Conservation (phyloP, 2,113 vertebrate genomes). For the Coracopsis vasa region DNA sequence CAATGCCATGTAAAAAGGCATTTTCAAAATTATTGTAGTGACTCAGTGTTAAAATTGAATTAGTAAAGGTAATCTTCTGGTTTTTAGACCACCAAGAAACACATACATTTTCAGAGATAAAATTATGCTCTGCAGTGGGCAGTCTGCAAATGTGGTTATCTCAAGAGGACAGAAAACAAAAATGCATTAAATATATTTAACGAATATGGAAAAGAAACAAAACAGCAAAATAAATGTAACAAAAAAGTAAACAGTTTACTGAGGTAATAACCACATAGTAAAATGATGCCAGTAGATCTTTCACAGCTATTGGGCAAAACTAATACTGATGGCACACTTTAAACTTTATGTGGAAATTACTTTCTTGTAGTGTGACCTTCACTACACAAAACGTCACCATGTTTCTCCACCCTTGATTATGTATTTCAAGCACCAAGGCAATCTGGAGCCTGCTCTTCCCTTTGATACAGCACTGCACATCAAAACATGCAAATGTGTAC, state of each 20-base stretch:
- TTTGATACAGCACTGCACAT: neutral
- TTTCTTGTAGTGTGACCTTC: neutral
- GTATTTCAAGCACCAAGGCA: neutral
- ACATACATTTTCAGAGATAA: neutral
- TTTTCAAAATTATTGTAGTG: neutral
- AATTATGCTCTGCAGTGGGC: neutral
- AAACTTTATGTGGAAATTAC: neutral
- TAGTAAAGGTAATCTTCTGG: neutral
- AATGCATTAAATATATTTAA: neutral
- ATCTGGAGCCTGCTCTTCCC: neutral
- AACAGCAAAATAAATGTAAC: neutral
- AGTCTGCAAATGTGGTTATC: neutral
- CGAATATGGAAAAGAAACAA: neutral
- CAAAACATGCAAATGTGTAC: neutral
- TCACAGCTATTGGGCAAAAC: neutral
- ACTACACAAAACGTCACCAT: neutral
- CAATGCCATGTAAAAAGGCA: neutral
- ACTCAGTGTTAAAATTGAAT: neutral
- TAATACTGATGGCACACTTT: neutral
- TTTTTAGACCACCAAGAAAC: neutral
- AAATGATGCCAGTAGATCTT: neutral
- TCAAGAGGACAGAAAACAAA: neutral
- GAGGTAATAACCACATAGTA: neutral
- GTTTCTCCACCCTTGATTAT: neutral
- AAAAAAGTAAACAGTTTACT: neutral